A percentile compares a stretch with the other conserved stretches of the same genome.
phyloP scores from a whole-genome alignment of 2,888 invertebrate genomes.

The Synanthedon vespiformis region DNA sequence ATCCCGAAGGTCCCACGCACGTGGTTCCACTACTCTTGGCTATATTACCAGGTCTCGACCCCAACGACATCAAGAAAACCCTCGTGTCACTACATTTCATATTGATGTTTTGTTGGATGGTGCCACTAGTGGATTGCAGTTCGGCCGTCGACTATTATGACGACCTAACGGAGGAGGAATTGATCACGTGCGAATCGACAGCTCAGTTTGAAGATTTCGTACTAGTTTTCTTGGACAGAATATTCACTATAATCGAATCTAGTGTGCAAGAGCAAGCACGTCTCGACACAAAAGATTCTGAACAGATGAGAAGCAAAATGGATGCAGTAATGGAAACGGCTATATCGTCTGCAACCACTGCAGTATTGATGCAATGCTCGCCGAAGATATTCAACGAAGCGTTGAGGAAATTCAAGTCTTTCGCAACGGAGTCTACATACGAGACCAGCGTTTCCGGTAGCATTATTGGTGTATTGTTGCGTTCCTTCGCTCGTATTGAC shows the following conservation, averaged over 20 bases:
- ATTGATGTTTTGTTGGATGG: slow-evolving; percentile 79
- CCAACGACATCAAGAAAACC: slow-evolving; percentile 85
- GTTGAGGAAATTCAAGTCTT: slow-evolving; percentile 79
- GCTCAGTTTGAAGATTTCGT: slow-evolving; percentile 92
- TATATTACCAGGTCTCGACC: slow-evolving; percentile 89
- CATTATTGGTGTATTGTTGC: slow-evolving; percentile 79
- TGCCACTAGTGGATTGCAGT: slow-evolving; percentile 89
- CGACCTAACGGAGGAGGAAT: slow-evolving; percentile 83
- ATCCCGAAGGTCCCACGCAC: slow-evolving; percentile 83
- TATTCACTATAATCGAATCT: slow-evolving; percentile 79
- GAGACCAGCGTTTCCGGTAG: slow-evolving; percentile 88
- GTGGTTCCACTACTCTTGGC: slow-evolving; percentile 84
- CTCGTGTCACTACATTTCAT: slow-evolving; percentile 84
- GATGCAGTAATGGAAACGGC: slow-evolving; percentile 80
- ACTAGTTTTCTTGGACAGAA: slow-evolving; percentile 83
- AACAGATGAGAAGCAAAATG: slow-evolving; percentile 73
- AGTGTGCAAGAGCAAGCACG: slow-evolving; percentile 77
- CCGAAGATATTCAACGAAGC: slow-evolving; percentile 74
- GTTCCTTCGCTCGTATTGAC: slow-evolving; percentile 74
- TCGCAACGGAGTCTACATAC: slow-evolving; percentile 80
- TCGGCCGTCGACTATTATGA: slow-evolving; percentile 75
- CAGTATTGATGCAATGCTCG: slow-evolving; percentile 80
- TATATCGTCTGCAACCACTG: slow-evolving; percentile 74
- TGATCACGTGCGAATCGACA: slow-evolving; percentile 80
- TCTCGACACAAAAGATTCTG: slow-evolving; percentile 72